phyloP scores from a whole-genome alignment of 2,797 vertebrate genomes.

The Enteromius treurensis region DNA sequence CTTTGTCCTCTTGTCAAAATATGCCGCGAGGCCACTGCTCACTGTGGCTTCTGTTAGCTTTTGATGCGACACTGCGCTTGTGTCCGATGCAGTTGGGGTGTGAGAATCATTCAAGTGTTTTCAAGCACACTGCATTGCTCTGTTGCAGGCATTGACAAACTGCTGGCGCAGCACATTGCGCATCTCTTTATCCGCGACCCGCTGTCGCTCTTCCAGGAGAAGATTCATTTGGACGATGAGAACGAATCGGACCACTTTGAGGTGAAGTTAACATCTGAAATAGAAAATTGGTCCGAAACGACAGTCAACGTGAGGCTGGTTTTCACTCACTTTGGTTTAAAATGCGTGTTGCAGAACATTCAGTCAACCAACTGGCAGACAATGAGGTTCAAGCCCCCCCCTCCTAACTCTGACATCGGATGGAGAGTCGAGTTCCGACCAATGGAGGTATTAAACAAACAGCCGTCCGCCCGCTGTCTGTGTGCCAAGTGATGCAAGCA shows the following conservation, averaged over 20 bases:
- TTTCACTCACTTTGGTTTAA: background rate
- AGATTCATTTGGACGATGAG: constrained; percentile 94
- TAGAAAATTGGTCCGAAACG: background rate
- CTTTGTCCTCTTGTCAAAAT: background rate
- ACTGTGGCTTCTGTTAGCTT: background rate
- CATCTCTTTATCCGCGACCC: constrained; percentile 99
- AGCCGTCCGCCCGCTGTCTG: background rate
- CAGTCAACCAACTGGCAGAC: constrained; percentile 99
- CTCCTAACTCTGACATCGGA: constrained; percentile 97
- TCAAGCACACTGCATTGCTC: constrained; percentile 36
- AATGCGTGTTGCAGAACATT: constrained; percentile 83
- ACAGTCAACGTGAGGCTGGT: no score
- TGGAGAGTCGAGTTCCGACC: constrained; percentile 99
- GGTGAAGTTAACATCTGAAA: constrained; percentile 68
- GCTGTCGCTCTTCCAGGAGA: constrained; percentile 92
- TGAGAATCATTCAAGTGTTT: background rate
- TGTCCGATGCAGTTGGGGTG: background rate
- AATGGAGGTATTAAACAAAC: constrained; percentile 87
- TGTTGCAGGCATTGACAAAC: constrained; percentile 91
- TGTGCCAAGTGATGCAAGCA: constrained; percentile 14
- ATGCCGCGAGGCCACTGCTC: background rate
- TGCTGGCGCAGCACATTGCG: constrained; percentile 96
- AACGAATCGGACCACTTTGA: constrained; percentile 99
- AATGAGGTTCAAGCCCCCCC: constrained; percentile 98
- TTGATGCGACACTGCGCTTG: background rate